Evolutionary conservation across 2,113 vertebrate species (phyloP), one percentile per base, ranked within the genome.

Genomic region (Butastur rufipennis): DNA sequence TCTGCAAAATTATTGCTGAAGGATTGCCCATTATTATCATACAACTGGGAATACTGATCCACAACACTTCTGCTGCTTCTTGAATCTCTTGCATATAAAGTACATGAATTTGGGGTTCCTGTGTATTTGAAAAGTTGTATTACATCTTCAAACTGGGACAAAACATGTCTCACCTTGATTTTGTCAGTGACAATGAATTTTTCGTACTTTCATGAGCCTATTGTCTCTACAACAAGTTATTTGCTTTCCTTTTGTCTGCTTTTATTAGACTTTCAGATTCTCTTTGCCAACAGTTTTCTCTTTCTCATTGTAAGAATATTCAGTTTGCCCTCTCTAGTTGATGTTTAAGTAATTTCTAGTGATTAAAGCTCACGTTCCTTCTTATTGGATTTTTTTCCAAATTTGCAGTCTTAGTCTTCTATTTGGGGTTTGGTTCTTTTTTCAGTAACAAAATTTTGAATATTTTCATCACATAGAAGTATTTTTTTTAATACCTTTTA

Each of bases 1-100:
- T 63, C 32, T 56, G 10, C 11, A 74, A 91, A 94, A 82, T 45
- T 91, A 89, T 81, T 95, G 36, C 20, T 70, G 43, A 82, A 81
- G 17, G 3, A 58, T 40, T 88, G 23, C 2, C 12, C 38, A 58
- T 65, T 85, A 50, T 85, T 86, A 87, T 70, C 38, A 23, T 50
- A 21, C 15, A 67, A 32, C n/a, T 31, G n/a, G 25, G 45, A 94
- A 75, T 74, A 47, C 8, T 89, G 55, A 71, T 62, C 18, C 27
- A 40, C 25, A 65, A 11, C 13, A 40, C 14, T 90, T 92, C 18
- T 65, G 16, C 32, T 52, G 4, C 26, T 94, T 74, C 38, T 86
- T 96, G n/a, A 87, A 50, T 87, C 16, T 75, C 43, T 62, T 78
- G 16, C 11, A n/a, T 52, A 43, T 38, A 67, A 74, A 71, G 5